A percentile compares a stretch with the other conserved stretches of the same genome.
phyloP scores from a whole-genome alignment of 2,888 invertebrate genomes.

The Scaptodrosophila latifasciaeformis region DNA sequence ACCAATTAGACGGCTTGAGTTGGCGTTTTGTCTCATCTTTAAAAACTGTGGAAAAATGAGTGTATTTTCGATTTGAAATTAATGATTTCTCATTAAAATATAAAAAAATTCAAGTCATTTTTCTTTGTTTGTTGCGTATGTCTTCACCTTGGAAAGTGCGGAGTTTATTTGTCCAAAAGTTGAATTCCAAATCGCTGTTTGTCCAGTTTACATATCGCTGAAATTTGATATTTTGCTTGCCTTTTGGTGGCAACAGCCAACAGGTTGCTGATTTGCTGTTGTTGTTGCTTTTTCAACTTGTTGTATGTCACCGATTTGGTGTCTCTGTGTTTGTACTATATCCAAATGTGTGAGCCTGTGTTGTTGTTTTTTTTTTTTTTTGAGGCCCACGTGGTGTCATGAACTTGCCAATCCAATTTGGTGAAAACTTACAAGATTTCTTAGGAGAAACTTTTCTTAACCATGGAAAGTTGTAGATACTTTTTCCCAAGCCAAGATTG shows the following conservation, averaged over 20 bases:
- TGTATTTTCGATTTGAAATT: no score
- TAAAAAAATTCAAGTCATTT: no score
- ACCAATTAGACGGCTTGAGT: no score
- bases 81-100: no score
- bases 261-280: slow-evolving; percentile 3
- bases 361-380: slow-evolving; percentile 18
- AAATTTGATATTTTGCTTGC: slow-evolving; percentile 39
- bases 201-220: slow-evolving; percentile 9
- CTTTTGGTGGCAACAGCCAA: background rate
- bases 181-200: slow-evolving; percentile 11
- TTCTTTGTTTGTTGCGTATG: no score
- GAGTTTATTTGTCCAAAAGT: slow-evolving; percentile 23
- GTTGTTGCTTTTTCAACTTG: slow-evolving; percentile 33
- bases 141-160: background rate
- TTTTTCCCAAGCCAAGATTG: slow-evolving; percentile 29
- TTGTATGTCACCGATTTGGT: slow-evolving; percentile 43
- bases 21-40: no score
- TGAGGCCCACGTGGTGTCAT: slow-evolving; percentile 57
- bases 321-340: slow-evolving; percentile 14
- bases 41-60: no score
- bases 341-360: no score
- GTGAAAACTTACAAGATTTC: slow-evolving; percentile 45
- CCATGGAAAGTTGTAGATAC: slow-evolving; percentile 38
- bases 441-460: slow-evolving; percentile 32
- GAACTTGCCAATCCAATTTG: slow-evolving; percentile 57